Percentiles rank a stretch among this genome's conserved stretches.
Evolutionary conservation across 2,888 invertebrate species (phyloP).

Genomic region (Lacanobia oleracea): DNA sequence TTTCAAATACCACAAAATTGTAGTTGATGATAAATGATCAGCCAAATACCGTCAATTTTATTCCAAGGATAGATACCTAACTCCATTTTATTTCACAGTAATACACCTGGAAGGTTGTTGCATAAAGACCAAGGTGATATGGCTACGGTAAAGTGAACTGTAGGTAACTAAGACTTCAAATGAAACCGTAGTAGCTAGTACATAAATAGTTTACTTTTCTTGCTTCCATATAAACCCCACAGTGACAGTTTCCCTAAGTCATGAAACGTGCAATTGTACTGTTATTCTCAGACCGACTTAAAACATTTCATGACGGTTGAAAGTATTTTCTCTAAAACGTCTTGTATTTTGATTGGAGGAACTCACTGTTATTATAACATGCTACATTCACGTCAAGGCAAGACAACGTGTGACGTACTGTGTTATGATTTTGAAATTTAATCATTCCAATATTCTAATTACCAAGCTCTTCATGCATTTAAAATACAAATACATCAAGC

Average conservation of each 20-base stretch:
- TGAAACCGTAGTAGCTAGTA: conserved; percentile 11
- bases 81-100: background rate
- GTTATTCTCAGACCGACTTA: conserved; percentile 17
- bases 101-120: conserved; percentile 1
- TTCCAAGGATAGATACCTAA: background rate
- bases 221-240: conserved; percentile 11
- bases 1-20: background rate
- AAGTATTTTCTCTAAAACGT: conserved; percentile 20
- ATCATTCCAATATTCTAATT: conserved; percentile 74
- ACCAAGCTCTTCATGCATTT: conserved; percentile 24
- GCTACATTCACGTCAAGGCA: conserved; percentile 64
- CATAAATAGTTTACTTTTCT: background rate
- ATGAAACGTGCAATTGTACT: conserved; percentile 23
- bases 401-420: conserved; percentile 65
- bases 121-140: conserved; percentile 16
- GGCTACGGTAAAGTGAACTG: conserved; percentile 14
- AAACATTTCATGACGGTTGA: conserved; percentile 19
- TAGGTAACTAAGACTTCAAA: conserved; percentile 38
- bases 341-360: conserved; percentile 22
- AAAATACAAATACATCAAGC: background rate
- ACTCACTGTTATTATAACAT: conserved; percentile 41
- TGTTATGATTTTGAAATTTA: conserved; percentile 78
- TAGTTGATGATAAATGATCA: too few species aligned
- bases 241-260: conserved; percentile 19
- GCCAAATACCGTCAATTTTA: background rate